Evolutionary conservation across 1,140 invertebrate genomes (phyloP).

Genomic region (Sipha flava): DNA sequence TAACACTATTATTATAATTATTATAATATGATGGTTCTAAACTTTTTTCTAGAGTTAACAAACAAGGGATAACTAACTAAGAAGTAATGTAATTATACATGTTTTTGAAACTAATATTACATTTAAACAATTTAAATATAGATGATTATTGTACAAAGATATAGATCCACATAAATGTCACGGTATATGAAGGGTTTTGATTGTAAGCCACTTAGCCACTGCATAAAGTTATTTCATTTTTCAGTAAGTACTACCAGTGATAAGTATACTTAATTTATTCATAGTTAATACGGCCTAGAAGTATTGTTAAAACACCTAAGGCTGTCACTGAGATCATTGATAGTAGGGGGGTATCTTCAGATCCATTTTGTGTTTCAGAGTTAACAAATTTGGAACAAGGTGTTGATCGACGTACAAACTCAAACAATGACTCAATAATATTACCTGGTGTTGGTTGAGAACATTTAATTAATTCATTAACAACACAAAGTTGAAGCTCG

Average conservation of each 20-base stretch:
- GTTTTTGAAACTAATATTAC: no score
- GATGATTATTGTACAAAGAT: not conserved
- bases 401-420: conserved; percentile 56
- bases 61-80: no score
- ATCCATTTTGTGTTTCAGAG: not conserved
- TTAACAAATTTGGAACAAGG: conserved; percentile 48
- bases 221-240: not conserved
- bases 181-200: not conserved
- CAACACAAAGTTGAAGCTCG: conserved; percentile 54
- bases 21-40: no score
- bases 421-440: conserved; percentile 65
- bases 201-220: not conserved
- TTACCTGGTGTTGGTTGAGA: conserved; percentile 66
- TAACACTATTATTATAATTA: no score
- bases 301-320: not conserved
- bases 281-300: not conserved
- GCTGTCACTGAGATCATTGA: not conserved
- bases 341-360: not conserved
- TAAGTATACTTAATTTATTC: not conserved
- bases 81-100: no score
- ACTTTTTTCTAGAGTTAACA: no score
- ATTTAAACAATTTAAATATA: not conserved
- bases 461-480: conserved; percentile 57
- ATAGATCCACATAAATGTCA: not conserved
- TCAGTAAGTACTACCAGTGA: not conserved